These are phyloP conservation scores for Lepus oiostolus DNA, from an alignment of 2,797 vertebrate species.

Conservation along the genomic window DNA sequence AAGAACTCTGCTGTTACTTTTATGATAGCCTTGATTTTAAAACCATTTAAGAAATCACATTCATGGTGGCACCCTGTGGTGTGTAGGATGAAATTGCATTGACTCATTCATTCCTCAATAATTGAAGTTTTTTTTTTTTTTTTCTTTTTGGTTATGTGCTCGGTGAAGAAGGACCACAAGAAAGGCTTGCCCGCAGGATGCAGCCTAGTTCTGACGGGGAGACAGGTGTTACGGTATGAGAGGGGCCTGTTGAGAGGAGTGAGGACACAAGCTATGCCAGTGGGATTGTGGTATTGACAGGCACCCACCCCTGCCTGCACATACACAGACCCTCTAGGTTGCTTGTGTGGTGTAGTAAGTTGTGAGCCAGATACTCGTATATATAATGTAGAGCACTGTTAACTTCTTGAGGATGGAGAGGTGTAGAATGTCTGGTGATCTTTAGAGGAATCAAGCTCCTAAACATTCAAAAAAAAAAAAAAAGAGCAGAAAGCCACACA, in stretches of 20 bases:
- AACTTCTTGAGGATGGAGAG: slow-evolving; percentile 54
- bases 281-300: not conserved
- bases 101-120: not conserved
- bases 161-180: not conserved
- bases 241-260: not conserved
- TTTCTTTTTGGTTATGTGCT: not conserved
- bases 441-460: slow-evolving; percentile 80
- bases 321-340: not conserved
- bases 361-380: slow-evolving; percentile 71
- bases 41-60: slow-evolving; percentile 63
- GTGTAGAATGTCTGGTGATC: slow-evolving; percentile 63
- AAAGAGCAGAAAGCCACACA: not conserved
- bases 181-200: slow-evolving; percentile 58
- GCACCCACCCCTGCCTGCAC: not conserved
- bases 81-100: not conserved
- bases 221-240: not conserved
- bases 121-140: not conserved
- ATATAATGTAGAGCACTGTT: slow-evolving; percentile 76
- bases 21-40: slow-evolving; percentile 73
- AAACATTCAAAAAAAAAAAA: not conserved
- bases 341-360: not conserved
- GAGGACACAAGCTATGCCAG: not conserved
- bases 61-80: slow-evolving; percentile 15
- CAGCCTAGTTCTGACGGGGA: not conserved
- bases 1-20: slow-evolving; percentile 71